These are phyloP conservation scores for Papilio glaucus DNA, from an alignment of 1,140 invertebrate species.

Conservation along the genomic window DNA sequence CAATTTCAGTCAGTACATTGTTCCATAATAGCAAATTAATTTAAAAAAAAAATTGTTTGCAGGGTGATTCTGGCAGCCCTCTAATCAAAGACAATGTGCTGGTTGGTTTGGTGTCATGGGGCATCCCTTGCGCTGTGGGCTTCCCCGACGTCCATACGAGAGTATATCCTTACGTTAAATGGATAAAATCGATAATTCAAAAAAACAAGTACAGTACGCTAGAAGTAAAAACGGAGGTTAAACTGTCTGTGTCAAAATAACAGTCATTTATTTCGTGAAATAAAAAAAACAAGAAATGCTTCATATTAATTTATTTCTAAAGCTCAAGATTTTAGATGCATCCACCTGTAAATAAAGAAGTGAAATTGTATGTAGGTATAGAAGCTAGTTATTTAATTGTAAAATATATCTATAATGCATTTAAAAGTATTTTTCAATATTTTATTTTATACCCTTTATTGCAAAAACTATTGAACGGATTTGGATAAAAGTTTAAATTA, in stretches of 20 bases:
- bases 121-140: slow-evolving; percentile 85
- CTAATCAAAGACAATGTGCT: slow-evolving; percentile 79
- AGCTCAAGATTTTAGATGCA: slow-evolving; percentile 22
- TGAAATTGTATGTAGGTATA: not conserved
- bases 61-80: slow-evolving; percentile 86
- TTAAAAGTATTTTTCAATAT: no score
- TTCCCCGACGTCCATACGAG: slow-evolving; percentile 86
- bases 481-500: no score
- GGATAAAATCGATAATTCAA: slow-evolving; percentile 72
- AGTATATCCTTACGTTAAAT: slow-evolving; percentile 77
- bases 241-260: slow-evolving; percentile 22
- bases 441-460: no score
- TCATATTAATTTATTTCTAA: slow-evolving; percentile 29
- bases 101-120: slow-evolving; percentile 87
- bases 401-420: not conserved
- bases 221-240: slow-evolving; percentile 14
- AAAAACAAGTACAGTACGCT: slow-evolving; percentile 25
- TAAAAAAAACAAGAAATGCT: slow-evolving; percentile 9
- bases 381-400: not conserved
- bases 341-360: slow-evolving; percentile 24
- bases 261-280: not conserved
- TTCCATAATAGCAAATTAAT: no score
- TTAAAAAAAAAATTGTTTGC: no score
- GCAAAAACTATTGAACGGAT: no score
- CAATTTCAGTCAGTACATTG: not conserved